These are phyloP conservation scores for Enteromius paludinosus DNA, from an alignment of 2,797 vertebrate genomes.

Conservation along the genomic window DNA sequence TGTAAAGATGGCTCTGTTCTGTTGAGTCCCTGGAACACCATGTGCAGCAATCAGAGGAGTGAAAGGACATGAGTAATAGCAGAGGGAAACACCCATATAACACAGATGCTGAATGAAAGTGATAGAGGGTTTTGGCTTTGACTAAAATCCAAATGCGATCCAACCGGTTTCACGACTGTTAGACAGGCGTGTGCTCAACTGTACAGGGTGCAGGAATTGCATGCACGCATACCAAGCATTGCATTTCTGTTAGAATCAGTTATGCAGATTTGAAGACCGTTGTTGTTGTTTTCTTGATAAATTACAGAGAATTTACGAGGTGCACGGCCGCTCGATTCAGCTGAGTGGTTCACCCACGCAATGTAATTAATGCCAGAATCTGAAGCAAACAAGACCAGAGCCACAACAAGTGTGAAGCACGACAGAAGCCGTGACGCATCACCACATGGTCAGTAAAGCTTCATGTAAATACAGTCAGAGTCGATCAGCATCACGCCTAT, in stretches of 20 bases:
- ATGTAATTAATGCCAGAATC: conserved; percentile 81
- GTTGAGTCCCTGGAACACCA: not conserved
- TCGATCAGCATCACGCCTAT: conserved; percentile 26
- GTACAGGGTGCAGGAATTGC: not conserved
- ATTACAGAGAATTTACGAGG: conserved; percentile 50
- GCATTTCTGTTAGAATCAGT: not conserved
- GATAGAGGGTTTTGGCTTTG: conserved; percentile 38
- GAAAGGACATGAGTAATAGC: conserved; percentile 57
- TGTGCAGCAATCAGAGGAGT: conserved; percentile 20
- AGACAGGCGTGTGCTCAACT: conserved; percentile 32
- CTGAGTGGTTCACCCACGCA: conserved; percentile 72
- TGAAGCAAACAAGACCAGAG: conserved; percentile 73
- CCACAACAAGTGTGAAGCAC: conserved; percentile 73
- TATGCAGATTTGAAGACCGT: conserved; percentile 14
- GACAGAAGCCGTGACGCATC: conserved; percentile 83
- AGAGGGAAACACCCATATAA: conserved; percentile 22
- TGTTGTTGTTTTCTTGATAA: conserved; percentile 38
- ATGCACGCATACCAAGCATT: not conserved
- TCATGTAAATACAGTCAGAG: conserved; percentile 71
- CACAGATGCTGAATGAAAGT: conserved; percentile 40
- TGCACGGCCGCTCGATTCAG: conserved; percentile 37
- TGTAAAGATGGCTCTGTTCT: not conserved
- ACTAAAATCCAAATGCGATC: conserved; percentile 31
- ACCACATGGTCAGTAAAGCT: conserved; percentile 79
- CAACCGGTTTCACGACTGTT: conserved; percentile 18